Evolutionary conservation across 2,113 vertebrate species (phyloP).

Genomic region (Oryzias curvinotus): DNA sequence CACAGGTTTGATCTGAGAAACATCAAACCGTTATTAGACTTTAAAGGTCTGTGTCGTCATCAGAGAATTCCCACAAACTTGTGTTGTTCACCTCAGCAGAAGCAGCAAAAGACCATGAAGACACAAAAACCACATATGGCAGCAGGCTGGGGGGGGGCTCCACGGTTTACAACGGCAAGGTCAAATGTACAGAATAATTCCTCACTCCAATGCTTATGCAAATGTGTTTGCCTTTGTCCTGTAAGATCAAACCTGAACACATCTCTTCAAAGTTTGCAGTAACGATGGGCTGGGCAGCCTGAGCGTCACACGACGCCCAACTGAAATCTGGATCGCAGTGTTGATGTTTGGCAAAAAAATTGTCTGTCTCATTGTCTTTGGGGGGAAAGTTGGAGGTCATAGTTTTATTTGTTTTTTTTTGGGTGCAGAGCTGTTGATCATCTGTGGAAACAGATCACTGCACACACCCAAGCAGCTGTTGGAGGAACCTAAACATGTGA

Average conservation of each 20-base stretch:
- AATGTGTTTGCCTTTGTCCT: slow-evolving; percentile 17
- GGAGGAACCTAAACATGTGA: neutral
- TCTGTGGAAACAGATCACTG: neutral
- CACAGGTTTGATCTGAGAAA: slow-evolving; percentile 6
- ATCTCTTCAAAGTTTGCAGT: slow-evolving; percentile 1
- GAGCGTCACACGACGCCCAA: neutral
- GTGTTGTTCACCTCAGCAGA: no score
- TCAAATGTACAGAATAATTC: slow-evolving; percentile 19
- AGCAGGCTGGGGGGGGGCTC: neutral
- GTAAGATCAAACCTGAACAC: slow-evolving; percentile 9
- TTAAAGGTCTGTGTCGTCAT: slow-evolving; percentile 53
- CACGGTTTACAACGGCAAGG: neutral
- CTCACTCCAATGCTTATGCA: slow-evolving; percentile 15
- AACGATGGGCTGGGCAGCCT: neutral
- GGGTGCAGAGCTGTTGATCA: no score
- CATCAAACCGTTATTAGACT: slow-evolving; percentile 40
- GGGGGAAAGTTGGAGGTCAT: no score
- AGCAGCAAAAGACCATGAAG: no score
- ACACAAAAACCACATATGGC: no score
- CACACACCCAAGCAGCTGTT: neutral
- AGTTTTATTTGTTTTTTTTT: no score
- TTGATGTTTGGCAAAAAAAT: neutral
- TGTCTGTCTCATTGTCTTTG: no score
- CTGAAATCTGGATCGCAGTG: neutral
- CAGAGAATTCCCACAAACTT: slow-evolving; percentile 27